Conservation (phyloP, 2,888 invertebrate species). For the Biston stratarius region DNA sequence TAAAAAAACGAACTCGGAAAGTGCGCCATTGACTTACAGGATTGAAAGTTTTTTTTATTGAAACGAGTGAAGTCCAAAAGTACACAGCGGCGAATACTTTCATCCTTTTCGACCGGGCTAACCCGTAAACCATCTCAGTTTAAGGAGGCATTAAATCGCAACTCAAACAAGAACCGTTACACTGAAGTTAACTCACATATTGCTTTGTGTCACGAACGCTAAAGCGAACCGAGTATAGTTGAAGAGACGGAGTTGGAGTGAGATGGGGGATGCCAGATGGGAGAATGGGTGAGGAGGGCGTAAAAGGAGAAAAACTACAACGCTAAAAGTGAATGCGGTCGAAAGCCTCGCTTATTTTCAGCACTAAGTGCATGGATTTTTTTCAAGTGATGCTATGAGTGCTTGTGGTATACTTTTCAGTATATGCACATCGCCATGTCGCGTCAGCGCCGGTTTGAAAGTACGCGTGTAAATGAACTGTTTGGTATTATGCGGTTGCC, state of each 20-base stretch:
- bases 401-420: slow-evolving; percentile 46
- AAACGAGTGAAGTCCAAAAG: slow-evolving; percentile 73
- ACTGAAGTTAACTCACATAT: slow-evolving; percentile 86
- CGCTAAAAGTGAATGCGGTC: slow-evolving; percentile 87
- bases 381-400: slow-evolving; percentile 81
- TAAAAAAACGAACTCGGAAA: slow-evolving; percentile 60
- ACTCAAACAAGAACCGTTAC: slow-evolving; percentile 86
- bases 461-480: slow-evolving; percentile 11
- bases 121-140: slow-evolving; percentile 86
- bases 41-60: slow-evolving; percentile 77
- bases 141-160: slow-evolving; percentile 87
- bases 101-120: slow-evolving; percentile 83
- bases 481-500: background rate
- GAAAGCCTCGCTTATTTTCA: slow-evolving; percentile 85
- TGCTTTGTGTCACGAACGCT: slow-evolving; percentile 86
- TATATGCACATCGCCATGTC: slow-evolving; percentile 33
- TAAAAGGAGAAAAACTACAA: slow-evolving; percentile 86
- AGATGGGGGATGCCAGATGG: slow-evolving; percentile 73
- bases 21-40: slow-evolving; percentile 68
- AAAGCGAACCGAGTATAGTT: slow-evolving; percentile 76
- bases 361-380: slow-evolving; percentile 85
- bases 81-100: slow-evolving; percentile 80
- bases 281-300: slow-evolving; percentile 81
- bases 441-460: slow-evolving; percentile 5
- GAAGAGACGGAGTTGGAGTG: slow-evolving; percentile 71